Conservation (phyloP, 2,797 vertebrate genomes). For the Arnoldichthys spilopterus region DNA sequence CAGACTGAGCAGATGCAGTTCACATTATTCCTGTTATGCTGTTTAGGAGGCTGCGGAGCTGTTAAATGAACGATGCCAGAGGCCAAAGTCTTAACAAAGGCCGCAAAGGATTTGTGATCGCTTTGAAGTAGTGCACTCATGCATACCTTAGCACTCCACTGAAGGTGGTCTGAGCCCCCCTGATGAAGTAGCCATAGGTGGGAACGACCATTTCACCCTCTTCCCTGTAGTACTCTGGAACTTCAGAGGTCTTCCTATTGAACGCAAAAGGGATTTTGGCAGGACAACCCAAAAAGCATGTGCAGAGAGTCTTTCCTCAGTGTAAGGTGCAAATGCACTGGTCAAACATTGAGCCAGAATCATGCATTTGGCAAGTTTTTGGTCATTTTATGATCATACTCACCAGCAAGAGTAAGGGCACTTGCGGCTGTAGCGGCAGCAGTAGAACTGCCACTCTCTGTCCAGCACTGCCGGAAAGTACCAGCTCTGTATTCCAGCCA, state of each 20-base stretch:
- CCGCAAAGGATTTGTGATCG: neutral
- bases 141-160: slow-evolving; percentile 92
- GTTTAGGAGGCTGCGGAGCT: neutral
- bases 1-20: neutral
- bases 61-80: neutral
- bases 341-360: neutral
- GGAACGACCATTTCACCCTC: slow-evolving; percentile 92
- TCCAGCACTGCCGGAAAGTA: slow-evolving; percentile 94
- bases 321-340: too few relatives aligned
- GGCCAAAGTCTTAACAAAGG: neutral
- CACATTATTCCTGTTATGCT: neutral
- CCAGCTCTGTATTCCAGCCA: slow-evolving; percentile 93
- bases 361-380: neutral
- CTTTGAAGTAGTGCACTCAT: neutral
- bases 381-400: slow-evolving; percentile 56
- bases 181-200: slow-evolving; percentile 90
- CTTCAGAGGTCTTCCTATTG: slow-evolving; percentile 87
- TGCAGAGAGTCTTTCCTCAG: neutral
- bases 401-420: slow-evolving; percentile 97
- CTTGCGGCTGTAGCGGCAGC: slow-evolving; percentile 89
- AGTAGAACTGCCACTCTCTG: slow-evolving; percentile 98
- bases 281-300: too few relatives aligned
- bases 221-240: slow-evolving; percentile 86
- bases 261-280: neutral
- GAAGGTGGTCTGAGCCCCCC: slow-evolving; percentile 95